These are phyloP conservation scores for Brachypteracias leptosomus DNA, from an alignment of 2,113 vertebrate genomes.

Conservation along the genomic window DNA sequence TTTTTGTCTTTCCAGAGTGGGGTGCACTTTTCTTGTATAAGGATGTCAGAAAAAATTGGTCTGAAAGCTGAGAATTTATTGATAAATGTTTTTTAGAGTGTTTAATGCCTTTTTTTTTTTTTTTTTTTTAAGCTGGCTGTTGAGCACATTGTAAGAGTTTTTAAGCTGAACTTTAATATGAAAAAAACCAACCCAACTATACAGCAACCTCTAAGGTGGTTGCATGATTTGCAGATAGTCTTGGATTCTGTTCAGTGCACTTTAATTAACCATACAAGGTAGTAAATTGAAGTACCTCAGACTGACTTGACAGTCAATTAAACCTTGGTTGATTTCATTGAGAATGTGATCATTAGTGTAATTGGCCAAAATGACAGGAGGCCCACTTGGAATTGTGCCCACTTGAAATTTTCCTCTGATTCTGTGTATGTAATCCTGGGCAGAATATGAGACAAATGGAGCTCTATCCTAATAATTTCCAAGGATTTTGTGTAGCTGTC, in stretches of 20 bases:
- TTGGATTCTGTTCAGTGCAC: slow-evolving; percentile 21
- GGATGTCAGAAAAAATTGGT: background rate
- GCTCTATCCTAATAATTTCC: slow-evolving; percentile 25
- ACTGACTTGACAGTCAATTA: slow-evolving; percentile 61
- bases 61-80: background rate
- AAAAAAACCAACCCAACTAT: background rate
- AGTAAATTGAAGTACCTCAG: slow-evolving; percentile 56
- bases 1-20: background rate
- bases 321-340: slow-evolving; percentile 61
- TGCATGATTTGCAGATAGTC: background rate
- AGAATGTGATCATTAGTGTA: slow-evolving; percentile 63
- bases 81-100: background rate
- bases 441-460: background rate
- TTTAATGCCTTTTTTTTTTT: background rate
- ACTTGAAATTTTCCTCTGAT: slow-evolving; percentile 27
- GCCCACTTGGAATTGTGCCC: slow-evolving; percentile 30
- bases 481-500: background rate
- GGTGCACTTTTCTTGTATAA: background rate
- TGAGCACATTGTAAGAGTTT: background rate
- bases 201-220: background rate
- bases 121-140: background rate
- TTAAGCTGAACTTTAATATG: background rate
- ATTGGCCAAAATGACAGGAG: slow-evolving; percentile 50
- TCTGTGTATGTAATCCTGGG: background rate
- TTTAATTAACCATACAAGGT: slow-evolving; percentile 48